Evolutionary conservation across 2,113 vertebrate species (phyloP).

Genomic region (Polyodon spathula): DNA sequence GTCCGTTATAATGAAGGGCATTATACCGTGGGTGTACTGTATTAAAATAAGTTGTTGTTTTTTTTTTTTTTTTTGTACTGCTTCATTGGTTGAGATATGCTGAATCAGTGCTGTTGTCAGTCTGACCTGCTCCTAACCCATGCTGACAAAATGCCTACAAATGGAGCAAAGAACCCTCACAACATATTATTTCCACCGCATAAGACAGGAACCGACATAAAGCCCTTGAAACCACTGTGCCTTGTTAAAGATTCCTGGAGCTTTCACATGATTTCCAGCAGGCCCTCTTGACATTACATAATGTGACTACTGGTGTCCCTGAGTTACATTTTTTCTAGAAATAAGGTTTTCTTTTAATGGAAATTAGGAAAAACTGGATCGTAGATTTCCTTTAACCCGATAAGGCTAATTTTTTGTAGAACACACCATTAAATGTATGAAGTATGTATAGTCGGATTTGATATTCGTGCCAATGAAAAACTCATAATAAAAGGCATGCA

Average conservation of each 20-base stretch:
- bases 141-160: conserved; percentile 33
- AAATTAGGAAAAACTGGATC: no score
- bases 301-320: not conserved
- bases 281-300: conserved; percentile 3
- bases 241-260: conserved; percentile 2
- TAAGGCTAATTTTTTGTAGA: no score
- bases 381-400: no score
- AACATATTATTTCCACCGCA: conserved; percentile 22
- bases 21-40: no score
- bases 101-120: conserved; percentile 45
- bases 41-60: no score
- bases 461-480: no score
- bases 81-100: conserved; percentile 44
- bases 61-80: not conserved
- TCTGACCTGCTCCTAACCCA: conserved; percentile 34
- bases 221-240: no score
- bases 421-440: no score
- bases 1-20: no score
- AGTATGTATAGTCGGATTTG: no score
- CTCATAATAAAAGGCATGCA: no score
- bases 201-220: conserved; percentile 20
- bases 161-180: conserved; percentile 22
- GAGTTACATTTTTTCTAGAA: not conserved
- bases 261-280: not conserved
- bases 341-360: no score